Evolutionary conservation across 1,140 invertebrate genomes (phyloP), one percentile per base, ranked within the genome.

Genomic region (Rhagoletis pomonella): DNA sequence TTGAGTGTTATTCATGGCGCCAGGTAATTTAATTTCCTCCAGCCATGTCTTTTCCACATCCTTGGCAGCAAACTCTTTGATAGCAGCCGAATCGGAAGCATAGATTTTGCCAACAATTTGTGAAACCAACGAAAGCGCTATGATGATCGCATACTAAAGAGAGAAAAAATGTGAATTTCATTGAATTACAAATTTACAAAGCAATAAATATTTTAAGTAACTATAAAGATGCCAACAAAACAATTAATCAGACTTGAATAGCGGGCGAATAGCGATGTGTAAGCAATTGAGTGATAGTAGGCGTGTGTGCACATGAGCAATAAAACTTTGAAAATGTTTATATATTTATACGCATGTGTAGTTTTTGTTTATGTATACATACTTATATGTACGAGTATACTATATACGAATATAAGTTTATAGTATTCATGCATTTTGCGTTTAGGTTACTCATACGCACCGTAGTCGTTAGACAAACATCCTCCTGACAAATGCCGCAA

Each of bases 401-500:
- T 29, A 29, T 29, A 29, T 29, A 29, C 29, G 29, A 29, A 29
- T 29, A 29, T 29, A 29, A 29, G 29, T 29, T 29, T 55, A 7
- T 55, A 55, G 50, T 1, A 7, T 55, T 55, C 50, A 55, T 55
- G 5, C 50, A 55, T 55, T 55, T 0, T n/a, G 7, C 10, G 47
- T 3, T 2, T 1, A 50, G 6, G n/a, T 55, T 81, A 81, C 19
- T 87, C n/a, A 47, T 64, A 90, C 90, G 90, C 85, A 92, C 91
- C 89, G 90, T 91, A 84, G 89, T 89, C 67, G 90, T 92, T 88
- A 91, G 87, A 50, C 91, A 91, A 50, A 91, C 89, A 77, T 88
- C 90, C 88, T 92, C 90, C 86, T 90, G 90, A 44, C 91, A 92
- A 87, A 92, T 90, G 85, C 90, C 91, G 73, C 90, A 90, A 88